Evolutionary conservation across 53 echinoderm and acorn worm species (phyloP).

Genomic region (Arbacia lixula): DNA sequence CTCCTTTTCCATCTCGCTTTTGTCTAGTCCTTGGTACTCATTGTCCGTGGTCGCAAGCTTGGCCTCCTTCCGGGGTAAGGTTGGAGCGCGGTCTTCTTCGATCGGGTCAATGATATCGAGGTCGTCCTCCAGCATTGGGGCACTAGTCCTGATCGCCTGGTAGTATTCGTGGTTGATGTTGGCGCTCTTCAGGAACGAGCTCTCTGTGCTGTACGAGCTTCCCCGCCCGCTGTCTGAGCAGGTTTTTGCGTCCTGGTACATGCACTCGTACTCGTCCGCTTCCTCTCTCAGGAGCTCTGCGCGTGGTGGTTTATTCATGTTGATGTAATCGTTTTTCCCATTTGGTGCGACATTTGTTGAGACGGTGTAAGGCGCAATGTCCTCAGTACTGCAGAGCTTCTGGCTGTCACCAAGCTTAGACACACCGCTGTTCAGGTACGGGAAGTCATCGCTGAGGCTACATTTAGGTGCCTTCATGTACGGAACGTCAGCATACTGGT

Average conservation of each 20-base stretch:
- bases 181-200: conserved; percentile 26
- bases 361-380: conserved; percentile 18
- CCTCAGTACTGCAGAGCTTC: conserved; percentile 15
- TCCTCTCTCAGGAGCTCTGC: conserved; percentile 19
- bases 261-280: conserved; percentile 39
- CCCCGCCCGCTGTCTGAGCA: conserved; percentile 41
- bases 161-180: conserved; percentile 43
- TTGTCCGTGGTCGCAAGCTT: conserved; percentile 7
- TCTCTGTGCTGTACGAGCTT: conserved; percentile 37
- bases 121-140: conserved; percentile 33
- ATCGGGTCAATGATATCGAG: background rate
- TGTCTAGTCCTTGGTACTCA: conserved; percentile 40
- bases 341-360: background rate
- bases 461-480: conserved; percentile 31
- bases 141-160: conserved; percentile 41
- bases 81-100: conserved; percentile 27
- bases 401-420: conserved; percentile 7
- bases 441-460: conserved; percentile 40
- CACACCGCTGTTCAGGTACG: conserved; percentile 29
- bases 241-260: conserved; percentile 41
- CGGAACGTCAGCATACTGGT: conserved; percentile 48
- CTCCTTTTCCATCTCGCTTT: conserved; percentile 29
- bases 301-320: conserved; percentile 42
- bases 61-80: conserved; percentile 39
- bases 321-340: conserved; percentile 51